Percentiles rank a stretch among this genome's conserved stretches.
Conservation (phyloP, 2,888 invertebrate genomes). For the Danaus chrysippus region DNA sequence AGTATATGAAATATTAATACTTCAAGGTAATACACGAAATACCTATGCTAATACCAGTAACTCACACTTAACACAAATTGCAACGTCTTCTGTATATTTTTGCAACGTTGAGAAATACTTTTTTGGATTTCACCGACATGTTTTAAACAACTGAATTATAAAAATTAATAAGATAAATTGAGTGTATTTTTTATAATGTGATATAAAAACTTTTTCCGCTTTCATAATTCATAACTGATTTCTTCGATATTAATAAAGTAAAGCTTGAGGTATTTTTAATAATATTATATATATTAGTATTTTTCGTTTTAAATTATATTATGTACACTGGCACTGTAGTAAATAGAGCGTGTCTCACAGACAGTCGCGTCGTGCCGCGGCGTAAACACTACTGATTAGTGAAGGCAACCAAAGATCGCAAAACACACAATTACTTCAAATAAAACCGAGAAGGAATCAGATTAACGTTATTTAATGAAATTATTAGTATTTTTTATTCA, state of each 20-base stretch:
- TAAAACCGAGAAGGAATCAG: slow-evolving; percentile 53
- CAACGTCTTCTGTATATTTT: slow-evolving; percentile 24
- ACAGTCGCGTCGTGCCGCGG: slow-evolving; percentile 51
- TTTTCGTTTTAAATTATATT: slow-evolving; percentile 20
- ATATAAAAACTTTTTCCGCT: not conserved
- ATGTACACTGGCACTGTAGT: slow-evolving; percentile 17
- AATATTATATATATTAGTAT: slow-evolving; percentile 10
- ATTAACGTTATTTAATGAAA: slow-evolving; percentile 32
- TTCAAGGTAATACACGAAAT: slow-evolving; percentile 60
- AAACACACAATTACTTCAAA: slow-evolving; percentile 52
- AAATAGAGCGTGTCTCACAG: slow-evolving; percentile 27
- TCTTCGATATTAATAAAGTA: too few species aligned
- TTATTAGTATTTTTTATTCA: too few species aligned
- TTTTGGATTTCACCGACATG: not conserved
- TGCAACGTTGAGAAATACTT: slow-evolving; percentile 25
- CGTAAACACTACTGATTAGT: slow-evolving; percentile 55
- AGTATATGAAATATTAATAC: slow-evolving; percentile 35
- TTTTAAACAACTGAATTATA: not conserved
- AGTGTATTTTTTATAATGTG: not conserved
- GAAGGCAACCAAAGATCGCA: slow-evolving; percentile 43
- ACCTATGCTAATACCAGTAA: slow-evolving; percentile 59
- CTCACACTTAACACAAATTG: slow-evolving; percentile 41
- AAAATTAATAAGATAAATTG: too few species aligned
- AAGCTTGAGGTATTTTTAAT: slow-evolving; percentile 13
- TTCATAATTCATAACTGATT: not conserved